These are phyloP conservation scores for Panzeria rudis DNA, from an alignment of 2,888 invertebrate genomes.

Conservation along the genomic window DNA sequence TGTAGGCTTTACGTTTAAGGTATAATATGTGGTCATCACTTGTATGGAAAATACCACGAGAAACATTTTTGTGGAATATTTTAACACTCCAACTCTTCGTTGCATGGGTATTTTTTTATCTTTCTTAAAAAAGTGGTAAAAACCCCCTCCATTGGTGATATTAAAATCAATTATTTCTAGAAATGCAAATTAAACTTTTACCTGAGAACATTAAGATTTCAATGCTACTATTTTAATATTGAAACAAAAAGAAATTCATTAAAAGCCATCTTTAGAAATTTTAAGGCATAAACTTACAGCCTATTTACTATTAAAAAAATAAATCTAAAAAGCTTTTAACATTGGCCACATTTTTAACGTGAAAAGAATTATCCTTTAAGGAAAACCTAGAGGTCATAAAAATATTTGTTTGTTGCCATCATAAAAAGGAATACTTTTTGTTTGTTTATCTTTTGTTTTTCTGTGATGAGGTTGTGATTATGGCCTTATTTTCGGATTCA, in stretches of 20 bases:
- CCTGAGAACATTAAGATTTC: not conserved
- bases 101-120: no score
- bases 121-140: no score
- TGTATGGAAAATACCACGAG: no score
- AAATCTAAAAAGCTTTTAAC: conserved; percentile 30
- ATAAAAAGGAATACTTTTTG: conserved; percentile 23
- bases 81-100: no score
- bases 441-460: conserved; percentile 16
- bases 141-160: no score
- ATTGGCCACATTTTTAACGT: conserved; percentile 13
- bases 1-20: no score
- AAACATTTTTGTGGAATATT: no score
- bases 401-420: conserved; percentile 44
- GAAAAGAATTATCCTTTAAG: conserved; percentile 37
- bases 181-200: not conserved
- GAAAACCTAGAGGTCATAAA: conserved; percentile 48
- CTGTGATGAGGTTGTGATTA: conserved; percentile 24
- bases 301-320: not conserved
- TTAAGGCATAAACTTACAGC: not conserved
- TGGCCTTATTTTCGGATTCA: conserved; percentile 47
- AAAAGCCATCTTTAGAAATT: conserved; percentile 16
- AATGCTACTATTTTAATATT: not conserved
- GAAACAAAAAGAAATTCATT: not conserved
- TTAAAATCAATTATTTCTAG: no score
- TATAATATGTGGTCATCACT: no score